A percentile compares a stretch with the other conserved stretches of the same genome.
Conservation (phyloP, 2,113 vertebrate genomes). For the Microtus richardsoni region DNA sequence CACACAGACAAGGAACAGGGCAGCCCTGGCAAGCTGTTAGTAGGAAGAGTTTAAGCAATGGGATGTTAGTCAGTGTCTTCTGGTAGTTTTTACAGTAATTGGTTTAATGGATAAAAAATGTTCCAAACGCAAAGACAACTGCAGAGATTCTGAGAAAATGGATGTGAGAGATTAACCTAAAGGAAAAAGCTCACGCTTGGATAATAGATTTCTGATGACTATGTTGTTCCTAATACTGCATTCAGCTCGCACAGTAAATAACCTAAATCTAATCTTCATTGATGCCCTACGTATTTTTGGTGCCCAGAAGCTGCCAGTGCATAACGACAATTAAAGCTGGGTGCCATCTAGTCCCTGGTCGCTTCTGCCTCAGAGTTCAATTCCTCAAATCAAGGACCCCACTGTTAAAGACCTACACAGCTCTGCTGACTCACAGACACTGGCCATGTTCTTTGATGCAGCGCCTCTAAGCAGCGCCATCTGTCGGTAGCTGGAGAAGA, state of each 20-base stretch:
- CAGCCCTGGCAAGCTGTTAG: not conserved
- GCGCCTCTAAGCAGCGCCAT: not conserved
- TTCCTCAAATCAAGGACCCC: not conserved
- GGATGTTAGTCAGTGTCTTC: not conserved
- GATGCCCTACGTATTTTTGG: not conserved
- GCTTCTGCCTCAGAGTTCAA: not conserved
- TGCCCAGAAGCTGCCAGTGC: not conserved
- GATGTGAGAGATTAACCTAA: not conserved
- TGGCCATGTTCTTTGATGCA: not conserved
- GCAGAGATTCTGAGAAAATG: slow-evolving; percentile 50
- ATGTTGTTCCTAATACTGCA: not conserved
- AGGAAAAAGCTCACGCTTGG: not conserved
- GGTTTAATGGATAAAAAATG: not conserved
- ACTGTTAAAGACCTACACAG: not conserved
- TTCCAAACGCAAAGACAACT: slow-evolving; percentile 12
- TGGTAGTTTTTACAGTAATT: slow-evolving; percentile 47
- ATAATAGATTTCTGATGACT: not conserved
- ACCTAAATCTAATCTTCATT: not conserved
- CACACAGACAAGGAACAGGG: not conserved
- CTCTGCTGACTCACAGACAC: slow-evolving; percentile 35
- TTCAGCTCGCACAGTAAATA: slow-evolving; percentile 24
- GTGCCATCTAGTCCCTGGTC: not conserved
- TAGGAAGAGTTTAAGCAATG: slow-evolving; percentile 2
- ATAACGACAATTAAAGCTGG: not conserved
- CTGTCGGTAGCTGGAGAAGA: not conserved